phyloP scores from a whole-genome alignment of 2,797 vertebrate genomes.

The Acanthurus leucopareius region DNA sequence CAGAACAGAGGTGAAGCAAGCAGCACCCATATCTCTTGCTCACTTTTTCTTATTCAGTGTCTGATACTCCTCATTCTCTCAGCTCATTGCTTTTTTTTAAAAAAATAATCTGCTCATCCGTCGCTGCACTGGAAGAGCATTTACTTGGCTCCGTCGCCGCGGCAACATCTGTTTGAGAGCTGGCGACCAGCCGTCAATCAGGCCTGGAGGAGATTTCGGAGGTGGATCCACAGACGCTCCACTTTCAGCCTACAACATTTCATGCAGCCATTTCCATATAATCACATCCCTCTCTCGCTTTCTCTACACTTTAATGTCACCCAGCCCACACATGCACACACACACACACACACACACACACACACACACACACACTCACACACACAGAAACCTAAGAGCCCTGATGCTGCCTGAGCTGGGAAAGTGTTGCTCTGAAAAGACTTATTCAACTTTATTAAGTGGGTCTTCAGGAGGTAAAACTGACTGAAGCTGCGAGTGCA shows the following conservation, averaged over 20 bases:
- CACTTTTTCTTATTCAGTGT: slow-evolving; percentile 30
- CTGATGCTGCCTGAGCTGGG: slow-evolving; percentile 19
- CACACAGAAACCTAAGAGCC: slow-evolving; percentile 1
- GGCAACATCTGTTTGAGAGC: slow-evolving; percentile 66
- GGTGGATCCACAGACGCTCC: slow-evolving; percentile 34
- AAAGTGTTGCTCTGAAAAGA: slow-evolving; percentile 53
- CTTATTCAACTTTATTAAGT: slow-evolving; percentile 47
- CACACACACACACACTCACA: slow-evolving; percentile 27
- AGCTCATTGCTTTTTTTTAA: slow-evolving; percentile 45
- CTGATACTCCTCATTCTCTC: slow-evolving; percentile 31
- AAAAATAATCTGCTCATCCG: slow-evolving; percentile 22
- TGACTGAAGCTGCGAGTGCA: slow-evolving; percentile 10
- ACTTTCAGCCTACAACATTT: slow-evolving; percentile 35
- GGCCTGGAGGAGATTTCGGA: slow-evolving; percentile 47
- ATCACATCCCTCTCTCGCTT: slow-evolving; percentile 33
- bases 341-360: slow-evolving; percentile 16
- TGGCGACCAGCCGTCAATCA: slow-evolving; percentile 65
- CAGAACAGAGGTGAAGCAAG: slow-evolving; percentile 6
- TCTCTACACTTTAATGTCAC: slow-evolving; percentile 41
- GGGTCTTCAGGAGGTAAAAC: slow-evolving; percentile 39
- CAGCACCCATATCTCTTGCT: slow-evolving; percentile 26
- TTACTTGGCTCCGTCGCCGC: slow-evolving; percentile 24
- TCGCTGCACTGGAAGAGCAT: slow-evolving; percentile 22
- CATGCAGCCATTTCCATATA: slow-evolving; percentile 54
- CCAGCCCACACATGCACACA: slow-evolving; percentile 25